These are phyloP conservation scores for Telenomus remus DNA, from an alignment of 1,140 invertebrate species.

Conservation along the genomic window DNA sequence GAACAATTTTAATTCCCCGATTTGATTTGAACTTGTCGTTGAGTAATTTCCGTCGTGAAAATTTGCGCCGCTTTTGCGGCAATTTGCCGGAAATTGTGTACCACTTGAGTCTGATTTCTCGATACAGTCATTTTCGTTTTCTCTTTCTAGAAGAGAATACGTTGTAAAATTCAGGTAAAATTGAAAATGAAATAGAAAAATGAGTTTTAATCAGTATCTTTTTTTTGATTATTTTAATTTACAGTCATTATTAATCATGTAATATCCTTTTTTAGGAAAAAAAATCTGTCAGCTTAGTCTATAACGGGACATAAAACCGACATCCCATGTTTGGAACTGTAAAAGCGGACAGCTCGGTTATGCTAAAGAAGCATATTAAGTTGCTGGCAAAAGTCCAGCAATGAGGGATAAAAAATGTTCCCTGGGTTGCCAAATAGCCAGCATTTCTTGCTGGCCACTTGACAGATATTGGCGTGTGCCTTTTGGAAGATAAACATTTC, in stretches of 20 bases:
- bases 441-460: slow-evolving; percentile 44
- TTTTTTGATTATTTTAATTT: no score
- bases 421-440: slow-evolving; percentile 43
- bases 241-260: no score
- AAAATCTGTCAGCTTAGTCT: no score
- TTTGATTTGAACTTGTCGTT: slow-evolving; percentile 27
- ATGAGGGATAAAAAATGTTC: slow-evolving; percentile 45
- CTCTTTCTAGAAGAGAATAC: no score
- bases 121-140: slow-evolving; percentile 1
- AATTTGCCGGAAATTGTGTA: slow-evolving; percentile 40
- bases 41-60: slow-evolving; percentile 32
- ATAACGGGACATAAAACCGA: slow-evolving; percentile 9
- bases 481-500: slow-evolving; percentile 23
- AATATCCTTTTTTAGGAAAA: no score
- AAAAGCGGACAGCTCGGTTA: slow-evolving; percentile 23
- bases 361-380: slow-evolving; percentile 54
- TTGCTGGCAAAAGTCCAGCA: slow-evolving; percentile 39
- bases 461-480: slow-evolving; percentile 28
- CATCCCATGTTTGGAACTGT: slow-evolving; percentile 17
- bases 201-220: no score
- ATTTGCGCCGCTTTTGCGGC: slow-evolving; percentile 7
- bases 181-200: no score
- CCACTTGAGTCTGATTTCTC: slow-evolving; percentile 31
- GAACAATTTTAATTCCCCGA: slow-evolving; percentile 4
- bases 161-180: no score